Conservation (phyloP, 2,113 vertebrate species). For the Crotalus viridis region DNA sequence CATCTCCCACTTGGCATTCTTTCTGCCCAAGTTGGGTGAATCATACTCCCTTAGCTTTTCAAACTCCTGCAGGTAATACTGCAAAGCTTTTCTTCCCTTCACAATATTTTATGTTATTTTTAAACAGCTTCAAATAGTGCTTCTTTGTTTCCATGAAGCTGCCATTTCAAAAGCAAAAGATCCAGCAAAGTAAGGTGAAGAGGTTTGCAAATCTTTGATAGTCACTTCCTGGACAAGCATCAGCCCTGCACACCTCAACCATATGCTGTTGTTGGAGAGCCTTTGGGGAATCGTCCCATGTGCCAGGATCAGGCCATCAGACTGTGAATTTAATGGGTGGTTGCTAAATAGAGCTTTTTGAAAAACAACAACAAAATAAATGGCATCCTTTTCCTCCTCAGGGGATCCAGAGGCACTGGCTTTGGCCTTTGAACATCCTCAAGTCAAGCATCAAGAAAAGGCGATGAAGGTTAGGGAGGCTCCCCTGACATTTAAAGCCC, state of each 20-base stretch:
- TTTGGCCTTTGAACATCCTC: conserved; percentile 84
- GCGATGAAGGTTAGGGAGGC: conserved; percentile 68
- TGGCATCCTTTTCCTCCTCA: conserved; percentile 56
- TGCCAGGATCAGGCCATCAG: conserved; percentile 58
- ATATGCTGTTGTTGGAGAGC: conserved; percentile 8
- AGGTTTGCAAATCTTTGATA: background rate
- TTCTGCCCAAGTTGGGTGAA: background rate
- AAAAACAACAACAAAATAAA: conserved; percentile 16
- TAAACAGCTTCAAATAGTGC: background rate
- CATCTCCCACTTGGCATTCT: background rate
- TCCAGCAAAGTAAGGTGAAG: background rate
- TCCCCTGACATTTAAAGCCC: conserved; percentile 79
- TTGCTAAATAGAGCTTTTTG: conserved; percentile 42
- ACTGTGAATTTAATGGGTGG: conserved; percentile 48
- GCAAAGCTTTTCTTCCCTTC: background rate
- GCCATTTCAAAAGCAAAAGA: background rate
- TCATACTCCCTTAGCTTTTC: background rate
- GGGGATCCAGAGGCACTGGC: conserved; percentile 64
- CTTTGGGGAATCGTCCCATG: conserved; percentile 32
- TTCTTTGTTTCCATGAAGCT: background rate
- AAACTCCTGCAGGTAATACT: background rate
- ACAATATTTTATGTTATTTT: background rate
- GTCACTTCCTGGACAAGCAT: background rate
- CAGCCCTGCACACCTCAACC: conserved; percentile 24
- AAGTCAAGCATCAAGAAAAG: conserved; percentile 77